These are phyloP conservation scores for Thymelicus lineola DNA, from an alignment of 2,888 invertebrate species.

Conservation along the genomic window DNA sequence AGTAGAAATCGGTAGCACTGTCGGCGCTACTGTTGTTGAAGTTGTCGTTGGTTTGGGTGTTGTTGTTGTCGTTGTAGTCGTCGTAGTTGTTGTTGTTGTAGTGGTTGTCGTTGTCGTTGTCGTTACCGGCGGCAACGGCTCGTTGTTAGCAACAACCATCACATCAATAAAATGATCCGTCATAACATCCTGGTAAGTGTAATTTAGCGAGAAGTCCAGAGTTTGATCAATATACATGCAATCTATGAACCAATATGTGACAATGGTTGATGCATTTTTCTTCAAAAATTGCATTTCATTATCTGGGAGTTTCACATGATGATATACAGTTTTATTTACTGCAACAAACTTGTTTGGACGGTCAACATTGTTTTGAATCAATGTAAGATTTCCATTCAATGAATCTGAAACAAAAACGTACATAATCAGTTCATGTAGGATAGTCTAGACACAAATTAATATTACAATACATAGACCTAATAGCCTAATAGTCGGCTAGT, in stretches of 20 bases:
- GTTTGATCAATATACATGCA: conserved; percentile 89
- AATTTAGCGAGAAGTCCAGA: conserved; percentile 84
- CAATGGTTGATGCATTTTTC: conserved; percentile 74
- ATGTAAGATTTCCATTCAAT: conserved; percentile 87
- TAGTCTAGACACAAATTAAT: not conserved
- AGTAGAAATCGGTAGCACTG: conserved; percentile 26
- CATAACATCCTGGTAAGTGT: conserved; percentile 87
- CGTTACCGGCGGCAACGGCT: conserved; percentile 83
- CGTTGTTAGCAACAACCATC: conserved; percentile 89
- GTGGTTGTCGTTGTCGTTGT: conserved; percentile 79
- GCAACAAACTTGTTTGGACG: conserved; percentile 86
- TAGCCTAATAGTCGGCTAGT: not conserved
- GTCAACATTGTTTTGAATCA: conserved; percentile 87
- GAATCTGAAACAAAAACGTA: conserved; percentile 76
- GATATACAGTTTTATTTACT: conserved; percentile 84
- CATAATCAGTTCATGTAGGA: not conserved
- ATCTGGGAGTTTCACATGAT: conserved; percentile 84
- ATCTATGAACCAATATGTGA: conserved; percentile 92
- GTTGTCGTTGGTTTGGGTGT: conserved; percentile 50
- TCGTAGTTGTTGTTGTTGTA: conserved; percentile 72
- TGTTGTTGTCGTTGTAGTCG: conserved; percentile 65
- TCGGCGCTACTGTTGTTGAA: conserved; percentile 39
- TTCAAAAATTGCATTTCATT: conserved; percentile 86
- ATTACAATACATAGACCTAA: not conserved
- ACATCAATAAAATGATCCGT: conserved; percentile 87